Base-by-base conservation (phyloP, 2,797 vertebrate genomes). In the Scolopax rusticola region DNA sequence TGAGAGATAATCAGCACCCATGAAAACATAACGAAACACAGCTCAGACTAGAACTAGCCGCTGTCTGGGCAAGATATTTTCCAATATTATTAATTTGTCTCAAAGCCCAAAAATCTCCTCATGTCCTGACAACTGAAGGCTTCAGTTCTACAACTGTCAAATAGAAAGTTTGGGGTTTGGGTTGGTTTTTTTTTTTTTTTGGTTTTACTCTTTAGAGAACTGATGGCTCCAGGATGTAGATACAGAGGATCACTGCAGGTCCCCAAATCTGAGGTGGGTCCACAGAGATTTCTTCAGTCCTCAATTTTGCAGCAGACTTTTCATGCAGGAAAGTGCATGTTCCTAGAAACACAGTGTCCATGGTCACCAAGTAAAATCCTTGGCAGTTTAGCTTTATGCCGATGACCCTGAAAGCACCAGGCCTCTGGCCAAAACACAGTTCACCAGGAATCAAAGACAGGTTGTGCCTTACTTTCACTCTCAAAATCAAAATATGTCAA, bases 131-230 rank as follows among this genome's bases (percentile, higher is more conserved):
- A 89, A 16, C 15, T 50, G 38, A 93, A 83, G 85, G 16, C 10
- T 89, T 83, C 45, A 5, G 8, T 70, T 91, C 77, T 68, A 54
- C n/a, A 91, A 20, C 25, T 64, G 27, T 48, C 57, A 69, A 63
- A 80, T 0, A 87, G 11, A 88, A 56, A 0, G 0, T 12, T 48
- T 23, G 4, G 7, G 32, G 25, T 25, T 13, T 56, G 27, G 21
- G 9, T 17, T 13, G 32, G 8, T 79, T 10, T 45, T 13, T 36
- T 36, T 24, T 47, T 47, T 75, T 68, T 25, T 36, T 70, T 59
- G 38, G 6, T 69, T 81, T 65, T 69, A 63, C 16, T 45, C 8
- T 65, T 69, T 17, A 65, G 36, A 84, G 61, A 47, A 48, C 36
- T 36, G 20, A 28, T 21, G 43, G 53, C 67, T 93, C 83, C 33